Percentiles rank a stretch among this genome's conserved stretches.
Conservation (phyloP, 2,113 vertebrate genomes). For the Echinops telfairi region DNA sequence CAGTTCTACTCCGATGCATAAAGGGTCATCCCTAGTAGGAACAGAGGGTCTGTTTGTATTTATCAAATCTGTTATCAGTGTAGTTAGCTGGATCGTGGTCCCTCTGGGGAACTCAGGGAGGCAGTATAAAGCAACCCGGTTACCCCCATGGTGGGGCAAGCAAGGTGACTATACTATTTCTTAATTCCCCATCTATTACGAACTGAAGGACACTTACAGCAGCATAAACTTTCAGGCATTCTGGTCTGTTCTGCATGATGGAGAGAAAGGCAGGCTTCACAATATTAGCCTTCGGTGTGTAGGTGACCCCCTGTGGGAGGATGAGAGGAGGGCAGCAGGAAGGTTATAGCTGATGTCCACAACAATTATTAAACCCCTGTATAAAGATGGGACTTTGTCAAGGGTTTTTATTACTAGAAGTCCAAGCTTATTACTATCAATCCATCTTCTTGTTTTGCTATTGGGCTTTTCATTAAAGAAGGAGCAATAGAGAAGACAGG, state of each 20-base stretch:
- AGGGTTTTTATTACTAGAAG: background rate
- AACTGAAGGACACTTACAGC: background rate
- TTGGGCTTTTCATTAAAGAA: constrained; percentile 37
- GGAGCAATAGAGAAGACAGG: background rate
- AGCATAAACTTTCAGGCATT: background rate
- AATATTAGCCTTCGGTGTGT: background rate
- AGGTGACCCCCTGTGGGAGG: background rate
- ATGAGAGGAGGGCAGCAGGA: background rate
- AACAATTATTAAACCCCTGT: background rate
- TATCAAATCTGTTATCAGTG: background rate
- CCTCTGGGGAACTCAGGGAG: background rate
- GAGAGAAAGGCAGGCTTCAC: background rate
- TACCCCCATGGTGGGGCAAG: background rate
- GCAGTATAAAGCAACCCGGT: fast-evolving
- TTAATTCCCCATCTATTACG: background rate
- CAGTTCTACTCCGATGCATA: background rate
- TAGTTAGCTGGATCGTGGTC: background rate
- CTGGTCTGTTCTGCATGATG: background rate
- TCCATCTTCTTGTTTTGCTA: constrained; percentile 25
- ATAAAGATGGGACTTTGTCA: background rate
- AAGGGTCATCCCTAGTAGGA: background rate
- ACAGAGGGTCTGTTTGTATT: background rate
- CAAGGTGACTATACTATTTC: background rate
- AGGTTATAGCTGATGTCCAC: fast-evolving
- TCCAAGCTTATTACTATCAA: constrained; percentile 23